phyloP scores from a whole-genome alignment of 2,888 invertebrate genomes.

The Drosophila anomalata region DNA sequence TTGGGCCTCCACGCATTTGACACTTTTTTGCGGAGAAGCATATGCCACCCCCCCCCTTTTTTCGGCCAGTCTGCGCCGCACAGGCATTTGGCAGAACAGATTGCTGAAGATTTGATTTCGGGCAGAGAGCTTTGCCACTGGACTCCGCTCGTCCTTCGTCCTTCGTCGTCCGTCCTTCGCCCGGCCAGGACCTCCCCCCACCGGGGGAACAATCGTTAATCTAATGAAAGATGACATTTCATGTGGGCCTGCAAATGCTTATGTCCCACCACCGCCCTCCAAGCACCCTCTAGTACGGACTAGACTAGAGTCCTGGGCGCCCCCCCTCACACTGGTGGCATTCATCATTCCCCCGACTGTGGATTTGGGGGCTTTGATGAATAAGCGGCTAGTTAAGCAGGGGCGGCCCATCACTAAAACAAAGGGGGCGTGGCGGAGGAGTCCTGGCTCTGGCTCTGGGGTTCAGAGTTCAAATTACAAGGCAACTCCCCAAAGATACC shows the following conservation, averaged over 20 bases:
- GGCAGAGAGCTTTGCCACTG: constrained; percentile 52
- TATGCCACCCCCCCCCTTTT: not conserved
- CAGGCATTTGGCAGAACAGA: constrained; percentile 67
- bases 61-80: constrained; percentile 8
- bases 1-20: constrained; percentile 59
- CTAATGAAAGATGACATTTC: constrained; percentile 75
- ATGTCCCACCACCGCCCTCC: constrained; percentile 34
- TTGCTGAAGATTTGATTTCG: constrained; percentile 75
- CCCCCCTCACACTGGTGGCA: constrained; percentile 48
- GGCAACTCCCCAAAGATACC: not conserved
- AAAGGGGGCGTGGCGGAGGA: not conserved
- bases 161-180: not conserved
- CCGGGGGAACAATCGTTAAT: constrained; percentile 66
- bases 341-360: constrained; percentile 58
- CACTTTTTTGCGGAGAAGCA: constrained; percentile 51
- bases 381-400: constrained; percentile 66
- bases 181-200: not conserved
- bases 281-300: not conserved
- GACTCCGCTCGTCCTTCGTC: constrained; percentile 1
- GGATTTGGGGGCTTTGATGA: constrained; percentile 50
- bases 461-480: constrained; percentile 62
- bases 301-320: not conserved
- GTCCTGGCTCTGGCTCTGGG: not conserved
- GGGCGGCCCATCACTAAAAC: constrained; percentile 1
- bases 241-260: constrained; percentile 40